Base-by-base conservation (phyloP, 2,797 vertebrate species). In the Scarus forsteni region DNA sequence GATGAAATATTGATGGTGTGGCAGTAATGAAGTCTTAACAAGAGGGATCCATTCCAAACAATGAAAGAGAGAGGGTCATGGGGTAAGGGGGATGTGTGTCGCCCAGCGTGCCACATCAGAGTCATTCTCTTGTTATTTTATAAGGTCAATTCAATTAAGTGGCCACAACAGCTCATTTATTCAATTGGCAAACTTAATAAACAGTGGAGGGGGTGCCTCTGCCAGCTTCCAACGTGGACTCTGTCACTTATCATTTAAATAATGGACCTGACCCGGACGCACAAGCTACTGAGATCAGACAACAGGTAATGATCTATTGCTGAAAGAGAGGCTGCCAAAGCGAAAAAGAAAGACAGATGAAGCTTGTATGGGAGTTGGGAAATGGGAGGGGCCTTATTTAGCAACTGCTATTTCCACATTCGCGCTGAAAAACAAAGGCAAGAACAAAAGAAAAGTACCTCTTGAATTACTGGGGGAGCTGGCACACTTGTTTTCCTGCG, bases 391-490 rank as follows among this genome's bases (percentile, higher is more conserved):
- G 86, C 62, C 85, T 89, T 91, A 89, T 94, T 94, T 94, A 89
- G 85, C 78, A 83, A 86, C 88, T 92, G 91, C 89, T 93, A 92
- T 93, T 91, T 93, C 85, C 72, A 88, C 79, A 88, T 87, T 74
- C 66, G 49, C 72, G 15, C 73, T 61, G 81, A 88, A 93, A 94
- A 94, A 93, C 88, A 93, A 91, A 92, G 84, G 85, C 77, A 86
- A 90, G 85, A 94, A 93, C 90, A 93, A 94, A 92, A 90, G 90
- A 84, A 92, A 90, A 85, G 88, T 85, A 88, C 80, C 91, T 91
- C 82, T 90, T 83, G 91, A 89, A 93, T 93, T 92, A 93, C 90
- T 92, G 81, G 86, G 93, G 93, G 93, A 94, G 91, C 92, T 94
- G 93, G 89, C 92, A 93, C 85, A 93, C 90, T 93, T 94, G 90